phyloP scores from a whole-genome alignment of 2,888 invertebrate species.

The Osmoderma eremita region DNA sequence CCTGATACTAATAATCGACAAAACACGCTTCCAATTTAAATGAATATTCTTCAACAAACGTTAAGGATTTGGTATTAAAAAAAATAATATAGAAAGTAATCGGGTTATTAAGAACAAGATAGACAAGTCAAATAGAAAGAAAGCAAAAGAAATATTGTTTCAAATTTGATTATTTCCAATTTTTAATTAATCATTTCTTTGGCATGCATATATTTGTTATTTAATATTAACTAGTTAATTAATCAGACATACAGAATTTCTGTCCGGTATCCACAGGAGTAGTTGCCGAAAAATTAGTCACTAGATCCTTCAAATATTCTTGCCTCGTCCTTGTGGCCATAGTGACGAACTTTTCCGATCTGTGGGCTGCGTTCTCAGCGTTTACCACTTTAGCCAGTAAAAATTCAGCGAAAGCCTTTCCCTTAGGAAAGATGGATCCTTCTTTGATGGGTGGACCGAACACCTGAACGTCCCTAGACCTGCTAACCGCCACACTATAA shows the following conservation, averaged over 20 bases:
- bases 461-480: slow-evolving; percentile 59
- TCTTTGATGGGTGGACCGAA: slow-evolving; percentile 96
- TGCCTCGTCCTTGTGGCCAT: slow-evolving; percentile 96
- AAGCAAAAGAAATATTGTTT: too few relatives aligned
- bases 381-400: slow-evolving; percentile 95
- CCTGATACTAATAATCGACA: too few relatives aligned
- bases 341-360: slow-evolving; percentile 95
- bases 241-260: slow-evolving; percentile 80
- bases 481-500: slow-evolving; percentile 72
- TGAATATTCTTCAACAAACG: too few relatives aligned
- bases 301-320: slow-evolving; percentile 94
- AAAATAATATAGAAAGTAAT: too few relatives aligned
- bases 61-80: too few relatives aligned
- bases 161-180: too few relatives aligned
- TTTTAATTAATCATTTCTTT: too few relatives aligned
- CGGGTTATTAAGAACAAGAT: too few relatives aligned
- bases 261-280: slow-evolving; percentile 85
- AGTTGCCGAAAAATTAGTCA: slow-evolving; percentile 83
- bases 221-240: too few relatives aligned
- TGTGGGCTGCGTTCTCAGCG: slow-evolving; percentile 95
- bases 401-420: slow-evolving; percentile 94
- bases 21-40: too few relatives aligned
- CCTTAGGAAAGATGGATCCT: slow-evolving; percentile 87
- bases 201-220: too few relatives aligned
- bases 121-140: too few relatives aligned